A percentile compares a stretch with the other conserved stretches of the same genome.
Conservation (phyloP, 2,113 vertebrate genomes). For the Carollia perspicillata region DNA sequence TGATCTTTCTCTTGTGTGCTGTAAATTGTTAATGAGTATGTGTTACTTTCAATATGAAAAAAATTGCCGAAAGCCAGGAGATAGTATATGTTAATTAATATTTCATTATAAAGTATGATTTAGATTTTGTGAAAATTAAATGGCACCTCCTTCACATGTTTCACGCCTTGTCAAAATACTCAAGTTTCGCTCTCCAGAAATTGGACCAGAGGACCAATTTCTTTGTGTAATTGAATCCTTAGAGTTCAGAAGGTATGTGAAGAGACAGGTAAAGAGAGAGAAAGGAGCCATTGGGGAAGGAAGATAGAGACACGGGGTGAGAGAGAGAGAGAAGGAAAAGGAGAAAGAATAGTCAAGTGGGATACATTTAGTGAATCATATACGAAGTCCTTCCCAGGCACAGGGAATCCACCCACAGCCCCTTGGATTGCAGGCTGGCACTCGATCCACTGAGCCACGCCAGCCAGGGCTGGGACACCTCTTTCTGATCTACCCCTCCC, state of each 20-base stretch:
- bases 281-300: background rate
- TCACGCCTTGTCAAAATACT: conserved; percentile 26
- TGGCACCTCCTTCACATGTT: conserved; percentile 24
- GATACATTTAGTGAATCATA: background rate
- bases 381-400: background rate
- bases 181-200: background rate
- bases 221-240: background rate
- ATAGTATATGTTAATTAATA: conserved; percentile 40
- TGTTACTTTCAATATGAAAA: conserved; percentile 49
- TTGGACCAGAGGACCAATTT: background rate
- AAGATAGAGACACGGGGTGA: background rate
- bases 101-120: conserved; percentile 48
- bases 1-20: conserved; percentile 35
- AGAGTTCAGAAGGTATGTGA: background rate
- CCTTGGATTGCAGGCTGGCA: too few species aligned
- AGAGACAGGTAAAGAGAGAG: background rate
- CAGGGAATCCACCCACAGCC: too few species aligned
- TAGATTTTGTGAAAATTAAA: conserved; percentile 53
- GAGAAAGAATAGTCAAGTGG: background rate
- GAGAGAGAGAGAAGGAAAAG: too few species aligned
- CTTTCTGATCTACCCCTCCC: background rate
- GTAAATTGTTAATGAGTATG: conserved; percentile 49
- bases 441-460: too few species aligned
- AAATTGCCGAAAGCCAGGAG: conserved; percentile 11
- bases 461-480: background rate